Base-by-base conservation (phyloP, 2,888 invertebrate genomes). In the Syrista parreyssii region DNA sequence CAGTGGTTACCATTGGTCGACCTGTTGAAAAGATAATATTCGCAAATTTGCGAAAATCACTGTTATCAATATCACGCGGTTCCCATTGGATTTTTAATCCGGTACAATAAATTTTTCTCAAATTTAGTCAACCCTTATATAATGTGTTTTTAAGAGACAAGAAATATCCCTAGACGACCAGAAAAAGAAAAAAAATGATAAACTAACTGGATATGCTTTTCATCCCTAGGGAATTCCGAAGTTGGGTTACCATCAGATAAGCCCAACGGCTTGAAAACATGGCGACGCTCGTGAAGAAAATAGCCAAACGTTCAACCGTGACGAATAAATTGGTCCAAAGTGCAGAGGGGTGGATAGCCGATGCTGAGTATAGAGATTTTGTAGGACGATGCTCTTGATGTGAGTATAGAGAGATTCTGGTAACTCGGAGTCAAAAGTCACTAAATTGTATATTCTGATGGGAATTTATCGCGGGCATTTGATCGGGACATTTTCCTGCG, bases 401-500 rank as follows among this genome's bases (percentile, higher is more conserved):
- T 23, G 23, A 2, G 23, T 2, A 23, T 55, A 55, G 55, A 55
- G 55, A 55, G 23, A 55, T 2, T 55, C 6, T 23, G 2, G 55
- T 23, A 23, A 9, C 15, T 6, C 55, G 23, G 9, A 55, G 15
- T 55, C 55, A 31, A 71, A 71, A 30, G 71, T 71, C 71, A 31
- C 71, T 84, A 84, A 83, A 84, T 82, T 82, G 77, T 78, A 73
- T 80, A 82, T 83, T 83, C 80, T 84, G 78, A 84, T 84, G 76
- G 80, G 73, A 76, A 84, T 84, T 84, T 84, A 84, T 83, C 84
- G 75, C 68, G 32, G 77, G 69, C 74, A 71, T 79, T 79, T 76
- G 75, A 83, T 71, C 71, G 2, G 32, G 31, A 71, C 15, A 33
- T 6, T 71, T 71, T 33, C 31, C 31, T 31, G 12, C 32, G 32